phyloP scores from a whole-genome alignment of 2,888 invertebrate genomes.

The Leptothorax acervorum region DNA sequence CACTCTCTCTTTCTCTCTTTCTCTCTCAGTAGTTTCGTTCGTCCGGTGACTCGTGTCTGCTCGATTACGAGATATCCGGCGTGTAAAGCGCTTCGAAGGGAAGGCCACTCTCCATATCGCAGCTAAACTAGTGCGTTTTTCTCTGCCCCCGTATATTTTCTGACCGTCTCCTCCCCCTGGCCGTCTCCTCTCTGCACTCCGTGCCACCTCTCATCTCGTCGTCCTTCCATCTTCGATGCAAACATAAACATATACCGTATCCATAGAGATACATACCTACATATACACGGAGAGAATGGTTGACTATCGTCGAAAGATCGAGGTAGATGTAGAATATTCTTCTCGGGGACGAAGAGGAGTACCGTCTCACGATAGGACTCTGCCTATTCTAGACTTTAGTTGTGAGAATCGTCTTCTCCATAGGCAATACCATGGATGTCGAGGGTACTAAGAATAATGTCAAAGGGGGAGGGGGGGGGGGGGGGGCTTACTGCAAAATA shows the following conservation, averaged over 20 bases:
- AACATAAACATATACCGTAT: slow-evolving; percentile 5
- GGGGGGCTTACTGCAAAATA: neutral
- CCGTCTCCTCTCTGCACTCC: slow-evolving; percentile 12
- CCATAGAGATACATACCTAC: neutral
- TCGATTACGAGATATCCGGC: slow-evolving; percentile 69
- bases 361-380: slow-evolving; percentile 33
- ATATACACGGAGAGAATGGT: neutral
- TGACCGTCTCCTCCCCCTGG: neutral
- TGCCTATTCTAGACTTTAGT: slow-evolving; percentile 27
- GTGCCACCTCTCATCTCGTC: neutral
- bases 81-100: slow-evolving; percentile 61
- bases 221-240: slow-evolving; percentile 26
- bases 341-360: slow-evolving; percentile 30
- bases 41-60: slow-evolving; percentile 69
- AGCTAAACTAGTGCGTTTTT: slow-evolving; percentile 63
- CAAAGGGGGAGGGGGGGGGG: neutral
- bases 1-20: neutral
- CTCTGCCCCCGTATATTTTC: slow-evolving; percentile 34
- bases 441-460: slow-evolving; percentile 28
- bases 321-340: slow-evolving; percentile 49
- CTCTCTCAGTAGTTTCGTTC: neutral
- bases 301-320: slow-evolving; percentile 41
- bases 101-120: slow-evolving; percentile 57
- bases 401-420: slow-evolving; percentile 20
- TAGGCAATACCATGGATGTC: neutral